These are phyloP conservation scores for Gari tellinella DNA, from an alignment of 2,888 invertebrate genomes.

Conservation along the genomic window DNA sequence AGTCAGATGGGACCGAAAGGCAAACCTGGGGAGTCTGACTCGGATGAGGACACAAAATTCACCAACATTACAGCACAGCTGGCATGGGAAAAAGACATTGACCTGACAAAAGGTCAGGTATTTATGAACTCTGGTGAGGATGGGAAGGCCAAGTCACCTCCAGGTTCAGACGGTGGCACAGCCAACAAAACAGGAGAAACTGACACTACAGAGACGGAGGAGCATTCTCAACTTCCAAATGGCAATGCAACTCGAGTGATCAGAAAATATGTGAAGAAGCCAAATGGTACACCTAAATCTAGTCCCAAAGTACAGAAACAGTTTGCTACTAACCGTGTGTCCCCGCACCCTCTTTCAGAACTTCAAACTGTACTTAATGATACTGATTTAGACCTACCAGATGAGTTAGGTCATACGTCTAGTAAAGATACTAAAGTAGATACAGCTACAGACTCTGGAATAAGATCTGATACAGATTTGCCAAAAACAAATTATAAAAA, in stretches of 20 bases:
- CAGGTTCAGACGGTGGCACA: slow-evolving; percentile 21
- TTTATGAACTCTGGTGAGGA: slow-evolving; percentile 61
- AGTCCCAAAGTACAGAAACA: slow-evolving; percentile 65
- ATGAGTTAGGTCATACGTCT: slow-evolving; percentile 4
- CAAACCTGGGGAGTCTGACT: slow-evolving; percentile 28
- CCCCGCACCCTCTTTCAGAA: slow-evolving; percentile 42
- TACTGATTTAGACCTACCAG: slow-evolving; percentile 12
- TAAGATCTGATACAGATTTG: slow-evolving; percentile 4
- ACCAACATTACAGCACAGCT: slow-evolving; percentile 85
- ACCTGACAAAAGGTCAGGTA: slow-evolving; percentile 77
- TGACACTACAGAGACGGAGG: slow-evolving; percentile 10
- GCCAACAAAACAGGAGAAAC: slow-evolving; percentile 21
- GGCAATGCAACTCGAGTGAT: slow-evolving; percentile 56
- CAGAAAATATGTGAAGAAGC: slow-evolving; percentile 66
- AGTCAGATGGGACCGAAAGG: slow-evolving; percentile 10
- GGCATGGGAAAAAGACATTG: slow-evolving; percentile 92
- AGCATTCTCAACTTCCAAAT: slow-evolving; percentile 56
- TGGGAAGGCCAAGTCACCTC: slow-evolving; percentile 23
- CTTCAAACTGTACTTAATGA: slow-evolving; percentile 26
- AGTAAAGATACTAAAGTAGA: background rate
- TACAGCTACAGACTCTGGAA: background rate
- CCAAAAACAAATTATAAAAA: background rate
- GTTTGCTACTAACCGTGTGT: slow-evolving; percentile 48
- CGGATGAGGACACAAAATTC: slow-evolving; percentile 65
- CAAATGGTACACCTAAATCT: slow-evolving; percentile 67